Evolutionary conservation across 1,140 invertebrate species (phyloP), one percentile per base, ranked within the genome.

Genomic region (Bacillus rossius): DNA sequence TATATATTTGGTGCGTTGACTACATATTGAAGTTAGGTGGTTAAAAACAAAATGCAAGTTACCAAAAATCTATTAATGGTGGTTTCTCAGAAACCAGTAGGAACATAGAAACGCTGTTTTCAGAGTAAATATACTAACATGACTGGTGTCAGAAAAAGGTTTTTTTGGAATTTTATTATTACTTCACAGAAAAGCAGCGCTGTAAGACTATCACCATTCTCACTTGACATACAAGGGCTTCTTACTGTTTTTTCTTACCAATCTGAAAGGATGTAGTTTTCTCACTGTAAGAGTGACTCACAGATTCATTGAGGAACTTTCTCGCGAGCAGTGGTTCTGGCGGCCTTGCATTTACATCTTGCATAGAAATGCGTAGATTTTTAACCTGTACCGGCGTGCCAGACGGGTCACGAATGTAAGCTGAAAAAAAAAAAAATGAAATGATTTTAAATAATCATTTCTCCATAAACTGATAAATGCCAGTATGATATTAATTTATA

Each of bases 281-380:
- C 25, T 87, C 82, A 73, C 84, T 83, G 64, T 81, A 76, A 61
- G 83, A 81, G 66, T 84, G 82, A 63, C 84, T 84, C 26, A 94
- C 92, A 38, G 91, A 88, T 75, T 94, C 89, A 70, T 89, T 93
- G 25, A 96, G 77, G 73, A 93, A 84, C 76, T 92, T 93, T 68
- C 88, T 83, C 42, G 90, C 91, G 57, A 91, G 67, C 42, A 84
- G 82, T n/a, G 88, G 86, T 68, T 89, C 88, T n/a, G 90, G 85
- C 2, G 90, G 88, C 65, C 85, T 82, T 66, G 79, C 78, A 71
- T 88, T 86, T 34, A 95, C 84, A 77, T 95, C 90, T 71, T 85
- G 84, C 61, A 95, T 81, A 13, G 84, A 84, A 59, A 96, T 76
- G 59, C 86, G 86, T n/a, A 92, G 79, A 66, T 91, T 90, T 61